Evolutionary conservation across 2,797 vertebrate genomes (phyloP), one percentile per base, ranked within the genome.

Genomic region (Catostomus latipinnis): DNA sequence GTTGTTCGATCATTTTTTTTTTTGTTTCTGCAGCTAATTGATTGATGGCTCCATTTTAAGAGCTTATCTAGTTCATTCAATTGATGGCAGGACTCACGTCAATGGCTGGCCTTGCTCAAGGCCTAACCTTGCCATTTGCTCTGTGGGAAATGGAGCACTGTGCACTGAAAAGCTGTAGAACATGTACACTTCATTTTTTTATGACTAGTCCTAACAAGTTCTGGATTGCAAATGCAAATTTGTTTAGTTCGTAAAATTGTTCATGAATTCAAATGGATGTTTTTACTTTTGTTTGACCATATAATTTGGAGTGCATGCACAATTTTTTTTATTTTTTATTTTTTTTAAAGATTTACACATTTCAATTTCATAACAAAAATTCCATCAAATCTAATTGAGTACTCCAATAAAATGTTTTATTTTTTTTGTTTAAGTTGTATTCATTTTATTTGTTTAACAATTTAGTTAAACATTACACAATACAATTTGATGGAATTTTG

Each of bases 71-170:
- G 48, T 72, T 65, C 8, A 16, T 65, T 65, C 43, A 13, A 1
- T 12, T 71, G 60, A 50, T 69, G 18, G 46, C 7, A 66, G 71
- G 82, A 66, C 74, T 76, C 81, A 54, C 84, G 83, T 91, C 84
- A 87, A 56, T 48, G 72, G 56, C 57, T 80, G 66, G 82, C 80
- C 74, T 69, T 14, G 63, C 66, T 82, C 88, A 87, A 86, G 87
- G 88, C 72, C 84, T 84, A 84, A 86, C 91, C 91, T 89, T 90
- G 88, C 71, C 79, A 11, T 78, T 76, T 78, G 79, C 87, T 88
- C 88, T 87, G 85, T 85, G 10, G 5, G 69, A 56, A 34, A 34
- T 61, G 46, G 49, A 71, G 60, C 34, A 16, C 43, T 78, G 48
- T 18, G 67, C 6, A 60, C 46, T 52, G 18, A 34, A 53, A 16